Evolutionary conservation across 2,888 invertebrate genomes (phyloP), one percentile per base, ranked within the genome.

Genomic region (Drosophila lacicola): DNA sequence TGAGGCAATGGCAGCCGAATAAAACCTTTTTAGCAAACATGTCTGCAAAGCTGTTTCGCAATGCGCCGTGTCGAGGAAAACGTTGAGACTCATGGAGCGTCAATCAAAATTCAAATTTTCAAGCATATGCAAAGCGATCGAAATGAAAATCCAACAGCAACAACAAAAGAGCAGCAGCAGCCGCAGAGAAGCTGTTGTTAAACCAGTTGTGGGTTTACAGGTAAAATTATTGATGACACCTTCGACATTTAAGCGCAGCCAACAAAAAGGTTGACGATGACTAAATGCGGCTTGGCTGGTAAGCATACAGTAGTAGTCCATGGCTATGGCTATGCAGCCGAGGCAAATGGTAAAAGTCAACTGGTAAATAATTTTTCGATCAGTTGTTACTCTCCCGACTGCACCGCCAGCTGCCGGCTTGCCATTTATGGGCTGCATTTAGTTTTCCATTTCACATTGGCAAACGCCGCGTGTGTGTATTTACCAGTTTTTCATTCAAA

Each of bases 331-430:
- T 74, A 64, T 41, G 41, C 34, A 46, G 39, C 17, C 47, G 51
- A 53, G 50, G 54, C 74, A 76, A 88, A 84, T 84, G 89, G 88
- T 84, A 84, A 88, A 84, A 84, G 84, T 88, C 84, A 88, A 83
- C 65, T 62, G 69, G 74, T 65, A 69, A 65, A 80, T 71, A 73
- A 80, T 83, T 78, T 82, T 58, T 68, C 70, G 47, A 74, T 65
- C 57, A 74, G 77, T 71, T 79, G 67, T 14, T 34, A 17, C 19
- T 21, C 36, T n/a, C 10, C 44, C 10, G 41, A 36, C 56, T 34
- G 14, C 41, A 13, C 53, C 74, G 50, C 50, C 66, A 55, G 63
- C 83, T 80, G 81, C 80, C 70, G 68, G 66, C 50, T 71, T 80
- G 78, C 83, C 88, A 78, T 88, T 83, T 88, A 78, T 75, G 81